A percentile compares a stretch with the other conserved stretches of the same genome.
Evolutionary conservation across 2,888 invertebrate species (phyloP).

Genomic region (Scaptomyza flava): DNA sequence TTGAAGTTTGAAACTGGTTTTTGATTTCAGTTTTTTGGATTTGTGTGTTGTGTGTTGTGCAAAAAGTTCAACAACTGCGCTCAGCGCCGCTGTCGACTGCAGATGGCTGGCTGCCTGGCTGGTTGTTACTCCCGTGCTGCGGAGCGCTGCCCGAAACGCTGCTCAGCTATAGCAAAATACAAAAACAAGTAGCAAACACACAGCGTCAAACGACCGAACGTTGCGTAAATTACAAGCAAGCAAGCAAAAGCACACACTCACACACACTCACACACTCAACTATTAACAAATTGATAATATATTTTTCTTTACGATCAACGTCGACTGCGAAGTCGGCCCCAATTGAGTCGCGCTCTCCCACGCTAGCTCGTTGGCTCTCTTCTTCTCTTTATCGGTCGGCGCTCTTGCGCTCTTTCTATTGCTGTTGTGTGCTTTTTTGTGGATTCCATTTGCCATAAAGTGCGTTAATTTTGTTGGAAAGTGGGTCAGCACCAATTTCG

Average conservation of each 20-base stretch:
- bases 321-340: constrained; percentile 43
- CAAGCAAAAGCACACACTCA: constrained; percentile 9
- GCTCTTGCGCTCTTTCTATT: constrained; percentile 54
- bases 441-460: constrained; percentile 75
- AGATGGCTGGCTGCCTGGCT: constrained; percentile 40
- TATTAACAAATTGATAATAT: constrained; percentile 27
- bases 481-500: constrained; percentile 74
- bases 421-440: constrained; percentile 47
- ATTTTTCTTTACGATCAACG: constrained; percentile 52
- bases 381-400: constrained; percentile 17
- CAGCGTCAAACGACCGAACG: constrained; percentile 70
- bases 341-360: constrained; percentile 35
- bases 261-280: constrained; percentile 5
- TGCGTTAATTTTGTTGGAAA: constrained; percentile 71
- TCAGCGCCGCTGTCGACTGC: constrained; percentile 36
- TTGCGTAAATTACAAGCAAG: constrained; percentile 73
- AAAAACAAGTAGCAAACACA: constrained; percentile 69
- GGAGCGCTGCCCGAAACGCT: constrained; percentile 19
- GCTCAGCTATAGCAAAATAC: constrained; percentile 44
- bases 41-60: constrained; percentile 41
- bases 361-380: constrained; percentile 12
- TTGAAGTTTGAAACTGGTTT: constrained; percentile 69
- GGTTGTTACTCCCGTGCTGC: constrained; percentile 71
- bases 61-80: constrained; percentile 75
- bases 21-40: constrained; percentile 71